Conservation (phyloP, 2,113 vertebrate species). For the Clarias batrachus region DNA sequence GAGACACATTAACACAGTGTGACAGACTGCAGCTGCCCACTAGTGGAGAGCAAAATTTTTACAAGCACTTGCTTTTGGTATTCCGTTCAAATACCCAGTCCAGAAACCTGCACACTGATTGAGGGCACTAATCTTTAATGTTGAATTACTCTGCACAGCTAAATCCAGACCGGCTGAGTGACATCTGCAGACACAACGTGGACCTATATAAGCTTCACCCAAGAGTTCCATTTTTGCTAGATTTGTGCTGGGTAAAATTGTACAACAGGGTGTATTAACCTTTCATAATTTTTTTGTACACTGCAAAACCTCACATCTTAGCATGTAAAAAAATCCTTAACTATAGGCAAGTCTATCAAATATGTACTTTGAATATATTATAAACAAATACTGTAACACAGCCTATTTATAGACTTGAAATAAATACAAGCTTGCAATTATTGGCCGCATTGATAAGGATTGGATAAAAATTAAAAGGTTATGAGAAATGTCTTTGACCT, state of each 20-base stretch:
- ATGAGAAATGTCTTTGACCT: background rate
- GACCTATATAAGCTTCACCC: background rate
- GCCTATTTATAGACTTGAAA: background rate
- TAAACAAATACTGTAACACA: background rate
- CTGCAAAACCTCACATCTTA: background rate
- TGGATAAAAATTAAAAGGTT: background rate
- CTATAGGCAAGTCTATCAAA: background rate
- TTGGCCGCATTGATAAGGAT: background rate
- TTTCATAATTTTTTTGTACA: background rate
- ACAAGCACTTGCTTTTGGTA: background rate
- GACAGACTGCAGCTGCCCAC: slow-evolving; percentile 58
- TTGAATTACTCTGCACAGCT: background rate
- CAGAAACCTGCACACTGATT: background rate
- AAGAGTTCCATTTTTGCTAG: background rate
- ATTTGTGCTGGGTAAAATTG: background rate
- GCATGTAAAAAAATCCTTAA: background rate
- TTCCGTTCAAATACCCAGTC: background rate
- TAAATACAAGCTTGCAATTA: background rate
- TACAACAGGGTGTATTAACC: background rate
- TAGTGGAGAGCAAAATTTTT: slow-evolving; percentile 49
- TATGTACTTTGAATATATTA: background rate
- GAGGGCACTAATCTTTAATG: slow-evolving; percentile 2
- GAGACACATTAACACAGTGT: background rate
- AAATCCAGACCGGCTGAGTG: background rate
- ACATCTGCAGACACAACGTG: background rate